Conservation (phyloP, 2,797 vertebrate genomes). For the Mionectes olivaceus region DNA sequence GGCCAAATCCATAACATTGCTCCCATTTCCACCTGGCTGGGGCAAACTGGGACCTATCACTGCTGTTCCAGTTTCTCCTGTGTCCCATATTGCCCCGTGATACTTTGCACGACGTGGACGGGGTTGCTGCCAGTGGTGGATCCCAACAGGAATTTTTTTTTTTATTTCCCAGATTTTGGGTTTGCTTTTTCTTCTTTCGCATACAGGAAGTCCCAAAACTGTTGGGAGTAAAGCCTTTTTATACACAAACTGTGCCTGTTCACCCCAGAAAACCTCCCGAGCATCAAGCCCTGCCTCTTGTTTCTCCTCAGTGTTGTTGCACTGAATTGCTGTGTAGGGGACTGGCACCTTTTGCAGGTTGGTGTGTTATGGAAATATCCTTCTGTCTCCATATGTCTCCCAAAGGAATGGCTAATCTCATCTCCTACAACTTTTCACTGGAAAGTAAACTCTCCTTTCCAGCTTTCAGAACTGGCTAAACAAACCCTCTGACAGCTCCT, state of each 20-base stretch:
- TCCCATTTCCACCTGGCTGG: not conserved
- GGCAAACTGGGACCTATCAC: not conserved
- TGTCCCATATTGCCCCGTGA: not conserved
- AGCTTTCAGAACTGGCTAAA: not conserved
- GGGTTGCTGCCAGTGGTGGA: not conserved
- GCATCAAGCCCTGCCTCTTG: rapidly evolving
- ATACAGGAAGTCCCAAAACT: rapidly evolving
- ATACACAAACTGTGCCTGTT: not conserved
- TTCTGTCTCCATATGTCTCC: not conserved
- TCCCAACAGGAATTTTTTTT: not conserved
- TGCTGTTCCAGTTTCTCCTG: not conserved
- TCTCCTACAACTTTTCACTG: not conserved
- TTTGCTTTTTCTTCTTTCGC: not conserved
- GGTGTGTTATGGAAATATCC: not conserved
- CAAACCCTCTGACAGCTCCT: slow-evolving; percentile 11
- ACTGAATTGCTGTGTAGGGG: not conserved
- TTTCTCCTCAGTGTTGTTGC: not conserved
- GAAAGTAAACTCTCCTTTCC: not conserved
- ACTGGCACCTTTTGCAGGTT: not conserved
- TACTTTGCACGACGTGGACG: not conserved
- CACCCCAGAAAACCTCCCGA: not conserved
- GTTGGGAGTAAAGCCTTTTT: not conserved
- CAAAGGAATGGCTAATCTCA: not conserved
- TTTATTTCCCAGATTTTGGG: not conserved
- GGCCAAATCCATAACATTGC: not conserved